These are phyloP conservation scores for Tholera decimalis DNA, from an alignment of 2,888 invertebrate species.

Conservation along the genomic window DNA sequence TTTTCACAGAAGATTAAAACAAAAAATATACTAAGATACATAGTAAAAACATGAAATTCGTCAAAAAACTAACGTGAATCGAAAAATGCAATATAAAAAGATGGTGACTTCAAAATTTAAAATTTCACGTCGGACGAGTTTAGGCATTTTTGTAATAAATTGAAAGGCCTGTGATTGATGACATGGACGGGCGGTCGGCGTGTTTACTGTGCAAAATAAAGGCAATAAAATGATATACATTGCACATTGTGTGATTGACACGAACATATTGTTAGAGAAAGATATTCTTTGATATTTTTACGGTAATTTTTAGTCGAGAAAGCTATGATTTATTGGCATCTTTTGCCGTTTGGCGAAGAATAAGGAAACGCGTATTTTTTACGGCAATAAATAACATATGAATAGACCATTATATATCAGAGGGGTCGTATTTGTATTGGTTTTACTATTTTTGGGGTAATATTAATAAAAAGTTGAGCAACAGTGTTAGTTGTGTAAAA, in stretches of 20 bases:
- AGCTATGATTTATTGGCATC: slow-evolving; percentile 48
- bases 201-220: slow-evolving; percentile 67
- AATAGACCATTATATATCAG: slow-evolving; percentile 36
- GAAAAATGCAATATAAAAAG: slow-evolving; percentile 42
- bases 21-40: not conserved
- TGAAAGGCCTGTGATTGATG: slow-evolving; percentile 81
- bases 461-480: not conserved
- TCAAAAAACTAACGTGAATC: slow-evolving; percentile 25
- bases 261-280: slow-evolving; percentile 59
- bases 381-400: slow-evolving; percentile 49
- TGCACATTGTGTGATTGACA: slow-evolving; percentile 67
- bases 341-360: slow-evolving; percentile 19
- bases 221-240: slow-evolving; percentile 68
- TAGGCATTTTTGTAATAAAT: slow-evolving; percentile 81
- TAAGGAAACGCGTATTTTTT: slow-evolving; percentile 30
- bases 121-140: slow-evolving; percentile 67
- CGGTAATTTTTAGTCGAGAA: slow-evolving; percentile 37
- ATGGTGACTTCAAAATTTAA: slow-evolving; percentile 56
- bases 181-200: slow-evolving; percentile 55
- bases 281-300: slow-evolving; percentile 51
- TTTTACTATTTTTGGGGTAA: slow-evolving; percentile 1
- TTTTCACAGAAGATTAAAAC: not conserved
- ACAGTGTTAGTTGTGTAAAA: not conserved
- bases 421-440: slow-evolving; percentile 10
- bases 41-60: slow-evolving; percentile 20